Base-by-base conservation (phyloP, 2,888 invertebrate species). In the Blera fallax region DNA sequence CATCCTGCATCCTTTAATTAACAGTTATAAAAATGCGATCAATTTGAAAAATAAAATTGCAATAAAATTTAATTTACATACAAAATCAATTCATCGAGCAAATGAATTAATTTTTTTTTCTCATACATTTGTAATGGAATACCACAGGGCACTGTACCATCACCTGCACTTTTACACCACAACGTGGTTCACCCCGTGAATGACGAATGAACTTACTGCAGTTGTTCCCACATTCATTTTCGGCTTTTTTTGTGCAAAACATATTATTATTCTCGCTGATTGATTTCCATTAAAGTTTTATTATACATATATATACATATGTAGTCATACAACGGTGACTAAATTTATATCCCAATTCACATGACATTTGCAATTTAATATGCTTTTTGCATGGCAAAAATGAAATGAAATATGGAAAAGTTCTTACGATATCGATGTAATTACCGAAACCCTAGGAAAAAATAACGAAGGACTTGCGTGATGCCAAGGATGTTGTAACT, bases 401-500 rank as follows among this genome's bases (percentile, higher is more conserved):
- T 70, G 32, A 32, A 18, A 32, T 70, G 32, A 45, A 21, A n/a
- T 54, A 18, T 43, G 29, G 8, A 54, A 18, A 43, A 18, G 18
- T 56, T 43, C 18, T 21, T 54, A 43, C 32, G 54, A n/a, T 27
- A 21, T 43, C 18, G 8, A 54, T 40, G 54, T 69, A 45, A 58
- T 70, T 56, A 45, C 29, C 29, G 18, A 32, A 16, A 2, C 14
- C 11, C 1, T 3, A 11, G 18, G 18, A 56, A 5, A 52, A 52
- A n/a, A n/a, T 72, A 45, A 64, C 11, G 8, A 40, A 65, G 37
- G n/a, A 52, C 58, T 74, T 43, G 73, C 80, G 73, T 79, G 73
- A 65, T 64, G 50, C 29, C 40, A 27, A 77, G 48, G 45, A 64
- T 74, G 45, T 56, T 72, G 62, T 58, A 58, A 37, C 52, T 18